A percentile compares a stretch with the other conserved stretches of the same genome.
Conservation (phyloP, 2,113 vertebrate species). For the Entosphenus tridentatus region DNA sequence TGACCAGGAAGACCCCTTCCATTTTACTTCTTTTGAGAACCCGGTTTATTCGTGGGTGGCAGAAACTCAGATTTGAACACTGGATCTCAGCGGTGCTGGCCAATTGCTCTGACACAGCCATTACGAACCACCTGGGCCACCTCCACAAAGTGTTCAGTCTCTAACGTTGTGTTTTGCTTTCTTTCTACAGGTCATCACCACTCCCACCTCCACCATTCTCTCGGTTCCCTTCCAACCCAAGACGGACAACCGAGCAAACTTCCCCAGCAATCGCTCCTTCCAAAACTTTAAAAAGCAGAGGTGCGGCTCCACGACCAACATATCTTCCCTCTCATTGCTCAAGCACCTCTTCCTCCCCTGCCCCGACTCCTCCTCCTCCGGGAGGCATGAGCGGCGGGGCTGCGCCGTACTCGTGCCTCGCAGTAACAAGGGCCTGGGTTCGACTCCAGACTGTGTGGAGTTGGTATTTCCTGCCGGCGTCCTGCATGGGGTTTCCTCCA, state of each 20-base stretch:
- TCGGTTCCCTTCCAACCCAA: conserved; percentile 86
- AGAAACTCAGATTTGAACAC: too few relatives aligned
- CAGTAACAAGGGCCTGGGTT: too few relatives aligned
- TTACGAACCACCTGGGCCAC: not conserved
- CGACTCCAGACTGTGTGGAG: too few relatives aligned
- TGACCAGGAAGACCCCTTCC: not conserved
- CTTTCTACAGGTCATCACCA: conserved; percentile 35
- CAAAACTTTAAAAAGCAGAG: conserved; percentile 97
- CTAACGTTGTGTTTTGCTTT: not conserved
- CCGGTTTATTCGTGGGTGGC: not conserved
- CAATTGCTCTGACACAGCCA: too few relatives aligned
- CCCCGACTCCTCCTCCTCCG: too few relatives aligned
- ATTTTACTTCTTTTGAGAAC: not conserved
- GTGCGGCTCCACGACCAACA: conserved; percentile 20
- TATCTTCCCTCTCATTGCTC: not conserved
- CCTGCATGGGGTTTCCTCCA: too few relatives aligned
- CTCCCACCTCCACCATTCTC: conserved; percentile 44
- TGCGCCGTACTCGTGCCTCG: too few relatives aligned
- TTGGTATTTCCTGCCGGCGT: too few relatives aligned
- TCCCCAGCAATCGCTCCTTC: conserved; percentile 67
- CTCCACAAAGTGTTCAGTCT: not conserved
- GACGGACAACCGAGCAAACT: conserved; percentile 88
- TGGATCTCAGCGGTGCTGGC: too few relatives aligned
- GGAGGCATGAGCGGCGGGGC: too few relatives aligned
- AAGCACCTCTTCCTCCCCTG: too few relatives aligned